phyloP scores from a whole-genome alignment of 2,888 invertebrate genomes.

The Pterostichus madidus region DNA sequence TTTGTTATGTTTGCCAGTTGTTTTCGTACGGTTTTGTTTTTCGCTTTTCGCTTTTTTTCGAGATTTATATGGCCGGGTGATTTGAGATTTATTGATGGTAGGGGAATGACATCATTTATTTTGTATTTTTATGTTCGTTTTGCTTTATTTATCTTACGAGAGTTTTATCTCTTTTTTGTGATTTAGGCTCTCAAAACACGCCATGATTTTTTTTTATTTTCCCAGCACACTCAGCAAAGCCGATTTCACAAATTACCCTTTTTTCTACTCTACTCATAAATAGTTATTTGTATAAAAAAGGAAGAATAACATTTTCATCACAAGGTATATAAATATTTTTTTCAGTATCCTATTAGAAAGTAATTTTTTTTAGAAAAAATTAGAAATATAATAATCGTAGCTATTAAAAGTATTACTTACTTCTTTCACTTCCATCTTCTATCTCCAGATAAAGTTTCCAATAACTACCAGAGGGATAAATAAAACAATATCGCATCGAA shows the following conservation, averaged over 20 bases:
- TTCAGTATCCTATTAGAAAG: too few relatives aligned
- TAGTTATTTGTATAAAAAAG: too few relatives aligned
- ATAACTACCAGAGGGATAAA: too few relatives aligned
- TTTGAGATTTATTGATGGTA: constrained; percentile 57
- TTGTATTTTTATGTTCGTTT: constrained; percentile 55
- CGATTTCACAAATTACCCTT: constrained; percentile 27
- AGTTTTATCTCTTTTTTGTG: constrained; percentile 49
- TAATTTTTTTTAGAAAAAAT: too few relatives aligned
- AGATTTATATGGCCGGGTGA: constrained; percentile 71
- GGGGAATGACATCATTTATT: constrained; percentile 59
- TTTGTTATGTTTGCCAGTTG: constrained; percentile 29
- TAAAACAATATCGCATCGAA: too few relatives aligned
- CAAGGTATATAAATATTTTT: too few relatives aligned
- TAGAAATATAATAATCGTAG: too few relatives aligned
- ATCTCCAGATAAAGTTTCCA: too few relatives aligned
- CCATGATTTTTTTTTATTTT: constrained; percentile 40
- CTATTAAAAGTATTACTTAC: too few relatives aligned
- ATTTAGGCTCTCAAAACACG: constrained; percentile 32
- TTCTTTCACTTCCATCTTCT: too few relatives aligned
- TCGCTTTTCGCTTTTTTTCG: constrained; percentile 71
- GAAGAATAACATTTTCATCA: too few relatives aligned
- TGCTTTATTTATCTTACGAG: constrained; percentile 54
- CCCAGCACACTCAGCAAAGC: neutral
- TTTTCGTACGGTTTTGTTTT: constrained; percentile 74
- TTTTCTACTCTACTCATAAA: neutral